These are phyloP conservation scores for Champsocephalus esox DNA, from an alignment of 2,797 vertebrate genomes.

Conservation along the genomic window DNA sequence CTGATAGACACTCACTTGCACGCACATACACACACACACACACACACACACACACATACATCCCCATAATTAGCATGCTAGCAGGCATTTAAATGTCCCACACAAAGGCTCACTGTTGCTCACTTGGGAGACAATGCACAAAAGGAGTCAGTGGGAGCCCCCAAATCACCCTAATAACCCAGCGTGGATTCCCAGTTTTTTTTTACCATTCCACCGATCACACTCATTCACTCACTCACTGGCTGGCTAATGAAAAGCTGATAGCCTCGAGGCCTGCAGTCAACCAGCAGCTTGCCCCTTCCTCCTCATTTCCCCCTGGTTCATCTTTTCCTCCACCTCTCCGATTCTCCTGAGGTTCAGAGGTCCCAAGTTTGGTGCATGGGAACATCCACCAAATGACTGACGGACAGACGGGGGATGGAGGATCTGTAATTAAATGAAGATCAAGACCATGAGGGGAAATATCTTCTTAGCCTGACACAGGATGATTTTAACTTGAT, in stretches of 20 bases:
- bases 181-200: constrained; percentile 49
- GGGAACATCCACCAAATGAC: constrained; percentile 35
- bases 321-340: constrained; percentile 59
- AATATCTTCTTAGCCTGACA: constrained; percentile 37
- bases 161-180: constrained; percentile 75
- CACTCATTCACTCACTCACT: constrained; percentile 71
- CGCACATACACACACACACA: constrained; percentile 45
- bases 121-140: constrained; percentile 80
- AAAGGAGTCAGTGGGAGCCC: constrained; percentile 77
- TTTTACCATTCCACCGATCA: constrained; percentile 59
- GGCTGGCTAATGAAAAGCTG: constrained; percentile 70
- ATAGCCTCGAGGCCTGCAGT: constrained; percentile 70
- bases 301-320: constrained; percentile 51
- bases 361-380: constrained; percentile 48
- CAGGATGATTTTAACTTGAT: constrained; percentile 62
- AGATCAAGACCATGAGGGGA: constrained; percentile 40
- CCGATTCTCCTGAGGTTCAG: constrained; percentile 57
- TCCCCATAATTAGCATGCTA: constrained; percentile 82
- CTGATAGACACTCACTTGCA: constrained; percentile 55
- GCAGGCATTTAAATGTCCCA: constrained; percentile 75
- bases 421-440: constrained; percentile 47
- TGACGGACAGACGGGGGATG: constrained; percentile 15
- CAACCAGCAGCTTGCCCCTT: constrained; percentile 61
- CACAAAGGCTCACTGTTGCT: constrained; percentile 83
- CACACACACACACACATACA: constrained; percentile 1